Evolutionary conservation across 2,113 vertebrate genomes (phyloP).

Genomic region (Microcebus murinus): DNA sequence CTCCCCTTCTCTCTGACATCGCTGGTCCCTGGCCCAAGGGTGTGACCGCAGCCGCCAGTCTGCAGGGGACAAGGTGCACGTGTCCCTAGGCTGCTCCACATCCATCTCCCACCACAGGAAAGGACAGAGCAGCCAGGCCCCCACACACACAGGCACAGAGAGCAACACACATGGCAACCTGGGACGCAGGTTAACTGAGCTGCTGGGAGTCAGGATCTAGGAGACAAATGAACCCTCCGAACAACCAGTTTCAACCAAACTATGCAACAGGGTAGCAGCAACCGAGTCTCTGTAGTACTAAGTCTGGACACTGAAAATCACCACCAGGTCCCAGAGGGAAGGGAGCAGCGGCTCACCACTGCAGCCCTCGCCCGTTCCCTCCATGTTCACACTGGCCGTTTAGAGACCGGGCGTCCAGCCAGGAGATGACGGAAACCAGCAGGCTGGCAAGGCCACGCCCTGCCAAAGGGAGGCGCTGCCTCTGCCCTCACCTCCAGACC

Average conservation of each 20-base stretch:
- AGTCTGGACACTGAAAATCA: not conserved
- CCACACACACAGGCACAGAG: not conserved
- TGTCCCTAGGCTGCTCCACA: accelerated
- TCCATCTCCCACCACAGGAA: accelerated
- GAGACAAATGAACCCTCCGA: not conserved
- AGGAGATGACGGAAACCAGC: not conserved
- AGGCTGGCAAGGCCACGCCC: not conserved
- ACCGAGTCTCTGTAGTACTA: not conserved
- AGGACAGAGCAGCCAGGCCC: accelerated
- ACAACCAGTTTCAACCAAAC: not conserved
- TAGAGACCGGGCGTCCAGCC: not conserved
- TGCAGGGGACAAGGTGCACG: accelerated
- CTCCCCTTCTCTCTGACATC: not conserved
- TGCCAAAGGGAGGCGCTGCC: not conserved
- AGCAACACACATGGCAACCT: accelerated
- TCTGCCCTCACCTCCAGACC: not conserved
- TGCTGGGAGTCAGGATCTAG: not conserved
- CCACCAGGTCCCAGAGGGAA: not conserved
- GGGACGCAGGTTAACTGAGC: not conserved
- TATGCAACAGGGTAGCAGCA: not conserved
- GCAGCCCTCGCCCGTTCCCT: accelerated
- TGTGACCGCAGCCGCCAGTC: not conserved
- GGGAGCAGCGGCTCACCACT: too few species aligned
- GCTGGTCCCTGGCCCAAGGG: accelerated
- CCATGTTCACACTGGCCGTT: accelerated